These are phyloP conservation scores for Emydura subglobosa DNA, from an alignment of 2,113 vertebrate genomes.

Conservation along the genomic window DNA sequence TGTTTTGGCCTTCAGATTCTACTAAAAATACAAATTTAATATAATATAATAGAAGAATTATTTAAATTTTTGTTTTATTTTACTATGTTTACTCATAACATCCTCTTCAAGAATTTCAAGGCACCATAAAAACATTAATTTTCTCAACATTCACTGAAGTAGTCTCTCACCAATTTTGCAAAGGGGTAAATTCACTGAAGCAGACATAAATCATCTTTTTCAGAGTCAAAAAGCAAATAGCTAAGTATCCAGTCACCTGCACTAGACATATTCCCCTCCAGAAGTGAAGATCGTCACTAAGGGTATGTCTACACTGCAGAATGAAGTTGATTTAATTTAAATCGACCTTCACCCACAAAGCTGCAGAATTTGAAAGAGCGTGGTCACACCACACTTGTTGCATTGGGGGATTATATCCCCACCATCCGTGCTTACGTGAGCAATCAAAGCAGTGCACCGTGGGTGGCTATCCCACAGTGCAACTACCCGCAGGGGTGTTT, in stretches of 20 bases:
- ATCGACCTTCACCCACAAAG: too few relatives aligned
- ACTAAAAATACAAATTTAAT: background rate
- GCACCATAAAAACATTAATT: background rate
- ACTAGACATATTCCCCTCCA: background rate
- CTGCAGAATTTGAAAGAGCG: too few relatives aligned
- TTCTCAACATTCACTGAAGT: background rate
- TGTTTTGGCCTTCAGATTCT: fast-evolving
- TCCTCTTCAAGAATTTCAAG: background rate
- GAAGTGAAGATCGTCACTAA: background rate
- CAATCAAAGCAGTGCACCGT: too few relatives aligned
- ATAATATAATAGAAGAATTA: background rate
- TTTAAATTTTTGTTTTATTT: background rate
- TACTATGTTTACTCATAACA: background rate
- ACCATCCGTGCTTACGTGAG: too few relatives aligned
- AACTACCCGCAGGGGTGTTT: too few relatives aligned
- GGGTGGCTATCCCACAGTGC: too few relatives aligned
- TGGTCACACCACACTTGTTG: too few relatives aligned
- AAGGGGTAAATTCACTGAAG: background rate
- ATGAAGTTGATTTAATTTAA: too few relatives aligned
- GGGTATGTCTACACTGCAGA: too few relatives aligned
- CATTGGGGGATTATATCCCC: too few relatives aligned
- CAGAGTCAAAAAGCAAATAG: background rate
- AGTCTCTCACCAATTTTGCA: background rate
- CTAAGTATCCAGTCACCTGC: background rate
- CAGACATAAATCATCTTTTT: background rate